phyloP scores from a whole-genome alignment of 2,888 invertebrate species.

The Metellina segmentata region DNA sequence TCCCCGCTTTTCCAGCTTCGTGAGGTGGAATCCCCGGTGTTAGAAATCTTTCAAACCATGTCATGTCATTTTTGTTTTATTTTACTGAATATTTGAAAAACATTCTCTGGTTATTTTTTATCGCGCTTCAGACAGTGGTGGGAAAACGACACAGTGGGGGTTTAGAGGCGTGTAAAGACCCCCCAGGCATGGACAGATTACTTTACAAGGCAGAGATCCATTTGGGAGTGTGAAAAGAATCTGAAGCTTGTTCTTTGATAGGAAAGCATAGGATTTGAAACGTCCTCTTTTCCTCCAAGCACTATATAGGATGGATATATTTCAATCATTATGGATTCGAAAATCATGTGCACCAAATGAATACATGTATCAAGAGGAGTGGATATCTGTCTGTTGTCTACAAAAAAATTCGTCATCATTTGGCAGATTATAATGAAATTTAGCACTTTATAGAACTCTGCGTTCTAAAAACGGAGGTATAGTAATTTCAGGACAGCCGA shows the following conservation, averaged over 20 bases:
- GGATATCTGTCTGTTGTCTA: too few relatives aligned
- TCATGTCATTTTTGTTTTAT: neutral
- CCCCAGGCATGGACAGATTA: neutral
- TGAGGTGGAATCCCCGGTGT: neutral
- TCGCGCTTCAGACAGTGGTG: neutral
- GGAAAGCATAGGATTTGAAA: neutral
- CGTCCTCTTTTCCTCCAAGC: too few relatives aligned
- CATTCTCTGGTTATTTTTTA: neutral
- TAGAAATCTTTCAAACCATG: neutral
- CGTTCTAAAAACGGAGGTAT: too few relatives aligned
- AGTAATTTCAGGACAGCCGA: too few relatives aligned
- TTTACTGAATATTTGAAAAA: neutral
- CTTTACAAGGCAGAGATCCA: neutral
- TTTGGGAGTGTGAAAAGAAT: neutral
- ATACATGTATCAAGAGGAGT: too few relatives aligned
- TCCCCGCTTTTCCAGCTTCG: too few relatives aligned
- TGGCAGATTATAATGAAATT: too few relatives aligned
- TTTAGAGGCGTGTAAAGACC: neutral
- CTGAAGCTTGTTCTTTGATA: neutral
- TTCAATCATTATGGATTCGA: too few relatives aligned
- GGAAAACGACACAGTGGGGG: neutral
- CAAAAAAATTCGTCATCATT: too few relatives aligned
- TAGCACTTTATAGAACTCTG: too few relatives aligned
- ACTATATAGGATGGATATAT: too few relatives aligned
- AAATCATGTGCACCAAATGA: too few relatives aligned